Conservation (phyloP, 2,888 invertebrate genomes). For the Lasioglossum calceatum region DNA sequence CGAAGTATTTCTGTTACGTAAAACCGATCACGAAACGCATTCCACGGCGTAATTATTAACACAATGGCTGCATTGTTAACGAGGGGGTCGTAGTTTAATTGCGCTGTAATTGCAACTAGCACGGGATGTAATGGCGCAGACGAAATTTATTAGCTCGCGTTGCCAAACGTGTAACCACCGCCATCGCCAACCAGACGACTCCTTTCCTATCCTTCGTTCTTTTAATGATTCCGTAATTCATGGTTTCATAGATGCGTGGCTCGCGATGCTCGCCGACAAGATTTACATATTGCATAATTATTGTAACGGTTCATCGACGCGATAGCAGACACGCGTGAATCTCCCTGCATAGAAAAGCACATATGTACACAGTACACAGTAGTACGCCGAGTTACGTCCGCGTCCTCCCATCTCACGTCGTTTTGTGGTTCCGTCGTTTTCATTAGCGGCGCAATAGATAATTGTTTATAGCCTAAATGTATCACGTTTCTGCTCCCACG, state of each 20-base stretch:
- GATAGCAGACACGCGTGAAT: not conserved
- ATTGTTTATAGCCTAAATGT: not conserved
- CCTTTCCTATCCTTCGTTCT: conserved; percentile 11
- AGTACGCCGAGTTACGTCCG: not conserved
- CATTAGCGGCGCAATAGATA: rapidly evolving
- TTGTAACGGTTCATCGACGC: not conserved
- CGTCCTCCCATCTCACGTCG: not conserved
- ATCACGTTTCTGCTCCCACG: too few relatives aligned
- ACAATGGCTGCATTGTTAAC: conserved; percentile 55
- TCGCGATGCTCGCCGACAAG: not conserved
- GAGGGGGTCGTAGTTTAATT: conserved; percentile 41
- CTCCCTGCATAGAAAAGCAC: not conserved
- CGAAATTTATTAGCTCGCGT: conserved; percentile 43
- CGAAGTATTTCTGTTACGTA: conserved; percentile 45
- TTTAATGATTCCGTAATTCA: conserved; percentile 17
- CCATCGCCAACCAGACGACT: not conserved
- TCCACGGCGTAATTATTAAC: conserved; percentile 52
- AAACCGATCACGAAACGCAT: conserved; percentile 43
- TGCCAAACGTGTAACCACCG: not conserved
- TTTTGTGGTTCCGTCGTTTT: not conserved
- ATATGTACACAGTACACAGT: not conserved
- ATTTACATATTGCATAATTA: not conserved
- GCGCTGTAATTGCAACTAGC: conserved; percentile 39
- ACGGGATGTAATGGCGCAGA: conserved; percentile 35
- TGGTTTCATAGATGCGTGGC: not conserved